These are phyloP conservation scores for Taenioides sp. DNA, from an alignment of 2,797 vertebrate species.

Conservation along the genomic window DNA sequence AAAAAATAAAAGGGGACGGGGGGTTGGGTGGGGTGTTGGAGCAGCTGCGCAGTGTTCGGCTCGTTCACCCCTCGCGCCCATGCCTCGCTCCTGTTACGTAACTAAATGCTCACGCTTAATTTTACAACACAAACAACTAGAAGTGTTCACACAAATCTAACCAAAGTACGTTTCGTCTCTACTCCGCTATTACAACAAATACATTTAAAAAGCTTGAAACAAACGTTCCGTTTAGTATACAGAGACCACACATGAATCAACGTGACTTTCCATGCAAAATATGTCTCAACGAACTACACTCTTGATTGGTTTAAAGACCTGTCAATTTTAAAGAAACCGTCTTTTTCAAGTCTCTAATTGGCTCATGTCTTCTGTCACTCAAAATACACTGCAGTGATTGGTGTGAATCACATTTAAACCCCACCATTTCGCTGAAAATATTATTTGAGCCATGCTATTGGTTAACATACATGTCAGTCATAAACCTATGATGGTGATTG, in stretches of 20 bases:
- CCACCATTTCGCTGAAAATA: neutral
- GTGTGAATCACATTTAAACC: conserved; percentile 35
- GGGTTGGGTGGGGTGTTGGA: neutral
- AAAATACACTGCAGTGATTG: conserved; percentile 31
- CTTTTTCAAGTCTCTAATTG: conserved; percentile 2
- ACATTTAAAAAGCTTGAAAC: neutral
- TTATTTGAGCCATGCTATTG: neutral
- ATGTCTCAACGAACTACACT: neutral
- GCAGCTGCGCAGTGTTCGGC: neutral
- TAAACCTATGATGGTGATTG: conserved; percentile 23
- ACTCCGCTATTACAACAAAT: neutral
- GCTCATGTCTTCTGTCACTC: conserved; percentile 8
- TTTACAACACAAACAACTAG: neutral
- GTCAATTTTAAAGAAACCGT: neutral
- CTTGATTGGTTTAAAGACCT: conserved; percentile 2
- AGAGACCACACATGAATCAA: conserved; percentile 9
- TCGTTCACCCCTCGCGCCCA: neutral
- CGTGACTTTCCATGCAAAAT: conserved; percentile 25
- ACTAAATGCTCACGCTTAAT: neutral
- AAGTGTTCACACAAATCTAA: neutral
- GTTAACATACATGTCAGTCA: neutral
- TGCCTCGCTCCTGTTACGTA: neutral
- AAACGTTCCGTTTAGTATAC: neutral
- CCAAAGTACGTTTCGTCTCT: neutral
- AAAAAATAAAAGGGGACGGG: too few species aligned